phyloP scores from a whole-genome alignment of 1,140 invertebrate genomes.

The Nomia melanderi region DNA sequence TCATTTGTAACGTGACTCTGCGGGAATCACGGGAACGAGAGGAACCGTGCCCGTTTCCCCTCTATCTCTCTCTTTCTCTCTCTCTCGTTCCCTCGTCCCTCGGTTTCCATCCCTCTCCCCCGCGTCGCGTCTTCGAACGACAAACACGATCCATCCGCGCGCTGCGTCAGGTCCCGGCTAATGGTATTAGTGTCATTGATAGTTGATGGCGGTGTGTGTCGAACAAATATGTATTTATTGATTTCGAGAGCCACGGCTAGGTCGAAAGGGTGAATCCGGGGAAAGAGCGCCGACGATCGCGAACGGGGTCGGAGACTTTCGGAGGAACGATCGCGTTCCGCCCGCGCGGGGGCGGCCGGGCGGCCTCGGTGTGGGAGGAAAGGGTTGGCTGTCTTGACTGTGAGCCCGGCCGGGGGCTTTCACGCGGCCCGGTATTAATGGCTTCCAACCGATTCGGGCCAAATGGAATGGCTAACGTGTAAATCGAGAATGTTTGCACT shows the following conservation, averaged over 20 bases:
- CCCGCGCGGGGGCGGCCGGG: no score
- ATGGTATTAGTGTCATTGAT: constrained; percentile 75
- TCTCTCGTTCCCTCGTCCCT: background rate
- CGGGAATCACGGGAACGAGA: constrained; percentile 73
- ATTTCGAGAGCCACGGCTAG: constrained; percentile 47
- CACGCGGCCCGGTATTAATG: constrained; percentile 67
- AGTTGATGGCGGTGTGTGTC: constrained; percentile 68
- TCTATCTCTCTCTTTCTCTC: background rate
- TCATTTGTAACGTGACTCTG: constrained; percentile 79
- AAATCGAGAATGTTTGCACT: constrained; percentile 72
- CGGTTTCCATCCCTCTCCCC: background rate
- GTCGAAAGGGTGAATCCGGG: background rate
- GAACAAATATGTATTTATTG: constrained; percentile 77
- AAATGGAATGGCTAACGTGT: constrained; percentile 72
- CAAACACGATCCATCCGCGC: constrained; percentile 18
- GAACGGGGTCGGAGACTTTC: background rate
- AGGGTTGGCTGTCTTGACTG: constrained; percentile 64
- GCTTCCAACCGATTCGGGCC: constrained; percentile 67
- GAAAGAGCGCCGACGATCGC: background rate
- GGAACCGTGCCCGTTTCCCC: constrained; percentile 35
- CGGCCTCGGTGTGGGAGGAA: constrained; percentile 32
- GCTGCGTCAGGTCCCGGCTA: constrained; percentile 64
- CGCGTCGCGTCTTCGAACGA: constrained; percentile 1
- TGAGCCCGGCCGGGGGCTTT: constrained; percentile 63
- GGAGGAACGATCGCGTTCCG: constrained; percentile 16